phyloP scores from a whole-genome alignment of 2,113 vertebrate genomes.

The Hippoglossus stenolepis region DNA sequence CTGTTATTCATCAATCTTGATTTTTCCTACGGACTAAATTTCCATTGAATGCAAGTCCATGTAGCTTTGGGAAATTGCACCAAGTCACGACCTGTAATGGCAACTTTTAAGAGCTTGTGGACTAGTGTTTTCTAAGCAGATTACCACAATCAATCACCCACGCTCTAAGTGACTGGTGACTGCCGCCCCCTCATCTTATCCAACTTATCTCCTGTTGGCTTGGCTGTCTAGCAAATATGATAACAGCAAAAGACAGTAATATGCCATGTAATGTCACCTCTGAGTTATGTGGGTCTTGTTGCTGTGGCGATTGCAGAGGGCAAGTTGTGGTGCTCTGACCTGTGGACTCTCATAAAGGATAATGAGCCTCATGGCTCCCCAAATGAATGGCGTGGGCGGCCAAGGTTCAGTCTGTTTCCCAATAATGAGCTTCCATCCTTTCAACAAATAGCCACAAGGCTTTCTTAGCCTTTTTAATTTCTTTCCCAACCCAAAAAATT shows the following conservation, averaged over 20 bases:
- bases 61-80: slow-evolving; percentile 32
- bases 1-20: background rate
- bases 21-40: background rate
- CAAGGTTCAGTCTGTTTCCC: slow-evolving; percentile 65
- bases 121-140: slow-evolving; percentile 35
- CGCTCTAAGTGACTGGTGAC: slow-evolving; percentile 49
- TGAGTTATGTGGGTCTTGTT: slow-evolving; percentile 58
- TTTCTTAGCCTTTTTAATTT: slow-evolving; percentile 58
- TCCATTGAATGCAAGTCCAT: background rate
- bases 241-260: slow-evolving; percentile 39
- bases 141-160: slow-evolving; percentile 67
- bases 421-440: slow-evolving; percentile 74
- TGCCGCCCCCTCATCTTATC: slow-evolving; percentile 41
- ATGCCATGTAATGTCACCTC: slow-evolving; percentile 49
- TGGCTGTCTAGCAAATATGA: slow-evolving; percentile 50
- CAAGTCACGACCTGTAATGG: slow-evolving; percentile 11
- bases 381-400: slow-evolving; percentile 71
- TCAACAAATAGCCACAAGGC: slow-evolving; percentile 56
- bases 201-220: slow-evolving; percentile 26
- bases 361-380: slow-evolving; percentile 78
- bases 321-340: slow-evolving; percentile 74
- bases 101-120: slow-evolving; percentile 45
- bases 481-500: slow-evolving; percentile 23
- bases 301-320: slow-evolving; percentile 66
- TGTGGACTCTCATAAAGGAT: slow-evolving; percentile 75